Evolutionary conservation across 1,140 invertebrate genomes (phyloP), one percentile per base, ranked within the genome.

Genomic region (Rhopalosiphum padi): DNA sequence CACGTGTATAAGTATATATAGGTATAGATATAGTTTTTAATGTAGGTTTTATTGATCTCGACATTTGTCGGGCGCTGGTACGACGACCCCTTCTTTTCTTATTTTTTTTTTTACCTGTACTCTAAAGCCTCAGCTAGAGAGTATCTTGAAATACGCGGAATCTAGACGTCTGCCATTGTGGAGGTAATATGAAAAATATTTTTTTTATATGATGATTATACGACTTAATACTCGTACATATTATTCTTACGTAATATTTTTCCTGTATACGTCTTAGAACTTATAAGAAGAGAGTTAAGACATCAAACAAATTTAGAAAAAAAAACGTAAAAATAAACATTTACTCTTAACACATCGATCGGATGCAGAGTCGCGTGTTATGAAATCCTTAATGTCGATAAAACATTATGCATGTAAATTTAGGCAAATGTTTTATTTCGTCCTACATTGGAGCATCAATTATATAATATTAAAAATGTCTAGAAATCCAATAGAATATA

Each of bases 1-100:
- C 82, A 93, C 91, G 82, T 86, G 77, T 93, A 83, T 91, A 82
- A 83, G n/a, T 91, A 86, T 92, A 53, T 85, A 85, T 85, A 51
- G 83, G 9, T 85, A 85, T 51, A 93, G n/a, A 86, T 93, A 93
- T 93, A 93, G 91, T 93, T 93, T 92, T 93, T 93, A 93, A 93
- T 93, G 91, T 93, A 25, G 82, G 77, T 93, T 93, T 93, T 93
- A 93, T 93, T 93, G 91, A 93, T 93, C 91, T 93, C 91, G 51
- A 93, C 91, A 86, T 93, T 93, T 93, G 91, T 93, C 91, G 91
- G 91, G 91, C 82, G 82, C 91, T 82, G 46, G 91, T 43, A 86
- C 91, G 91, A 86, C 91, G 91, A 93, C 82, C 91, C 82, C 82
- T 93, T 55, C 51, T 93, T 93, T 46, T 83, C 68, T 92, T 92